These are phyloP conservation scores for Drosophila nigritarsus DNA, from an alignment of 2,888 invertebrate genomes.

Conservation along the genomic window DNA sequence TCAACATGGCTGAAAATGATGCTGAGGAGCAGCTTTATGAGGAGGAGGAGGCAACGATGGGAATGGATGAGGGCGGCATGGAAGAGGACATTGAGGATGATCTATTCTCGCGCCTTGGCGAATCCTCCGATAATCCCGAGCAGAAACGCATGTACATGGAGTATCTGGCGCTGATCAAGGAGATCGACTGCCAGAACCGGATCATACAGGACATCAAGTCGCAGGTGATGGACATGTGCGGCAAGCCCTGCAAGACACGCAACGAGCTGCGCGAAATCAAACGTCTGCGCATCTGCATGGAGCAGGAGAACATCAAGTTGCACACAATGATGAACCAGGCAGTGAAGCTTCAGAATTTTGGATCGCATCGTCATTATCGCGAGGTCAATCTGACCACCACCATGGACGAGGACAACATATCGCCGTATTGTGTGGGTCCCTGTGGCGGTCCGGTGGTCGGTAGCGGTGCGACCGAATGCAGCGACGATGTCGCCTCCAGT, in stretches of 20 bases:
- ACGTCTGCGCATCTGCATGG: constrained; percentile 78
- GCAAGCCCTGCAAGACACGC: constrained; percentile 71
- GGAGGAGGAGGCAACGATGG: constrained; percentile 42
- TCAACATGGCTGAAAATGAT: constrained; percentile 55
- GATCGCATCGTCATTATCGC: constrained; percentile 77
- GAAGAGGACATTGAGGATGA: constrained; percentile 67
- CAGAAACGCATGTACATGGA: constrained; percentile 77
- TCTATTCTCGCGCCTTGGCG: constrained; percentile 70
- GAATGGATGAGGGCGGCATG: constrained; percentile 36
- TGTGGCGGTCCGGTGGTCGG: constrained; percentile 17
- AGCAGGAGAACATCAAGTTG: constrained; percentile 82
- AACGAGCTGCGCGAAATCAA: constrained; percentile 80
- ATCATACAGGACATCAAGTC: constrained; percentile 79
- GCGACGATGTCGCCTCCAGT: constrained; percentile 50
- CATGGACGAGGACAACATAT: constrained; percentile 81
- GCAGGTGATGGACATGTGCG: constrained; percentile 74
- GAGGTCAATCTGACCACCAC: constrained; percentile 81
- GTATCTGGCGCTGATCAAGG: constrained; percentile 78
- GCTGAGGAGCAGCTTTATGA: constrained; percentile 59
- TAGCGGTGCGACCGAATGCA: constrained; percentile 49
- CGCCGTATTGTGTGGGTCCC: constrained; percentile 55
- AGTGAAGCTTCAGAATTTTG: constrained; percentile 80
- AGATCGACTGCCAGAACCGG: constrained; percentile 82
- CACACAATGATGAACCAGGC: constrained; percentile 78
- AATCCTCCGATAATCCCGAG: constrained; percentile 78